A percentile compares a stretch with the other conserved stretches of the same genome.
Conservation (phyloP, 2,113 vertebrate genomes). For the Bubo blakistoni region DNA sequence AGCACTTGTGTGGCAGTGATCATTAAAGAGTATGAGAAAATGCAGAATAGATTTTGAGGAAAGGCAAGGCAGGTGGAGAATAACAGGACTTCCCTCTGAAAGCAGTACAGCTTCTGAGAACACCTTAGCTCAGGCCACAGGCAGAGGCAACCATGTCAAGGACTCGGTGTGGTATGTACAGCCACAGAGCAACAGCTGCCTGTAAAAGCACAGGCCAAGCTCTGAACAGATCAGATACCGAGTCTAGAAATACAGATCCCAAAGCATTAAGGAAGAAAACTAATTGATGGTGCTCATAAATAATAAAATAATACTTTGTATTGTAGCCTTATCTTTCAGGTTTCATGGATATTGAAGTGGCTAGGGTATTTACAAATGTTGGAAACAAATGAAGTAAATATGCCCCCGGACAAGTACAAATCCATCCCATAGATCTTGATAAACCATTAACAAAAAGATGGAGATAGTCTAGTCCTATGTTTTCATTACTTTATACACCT, state of each 20-base stretch:
- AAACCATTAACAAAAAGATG: neutral
- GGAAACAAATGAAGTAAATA: neutral
- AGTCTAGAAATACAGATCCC: neutral
- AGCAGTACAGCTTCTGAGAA: neutral
- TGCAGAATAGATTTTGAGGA: neutral
- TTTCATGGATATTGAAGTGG: neutral
- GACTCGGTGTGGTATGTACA: neutral
- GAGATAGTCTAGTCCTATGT: neutral
- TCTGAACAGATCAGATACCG: neutral
- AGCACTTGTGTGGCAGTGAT: neutral
- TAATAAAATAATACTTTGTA: constrained; percentile 6
- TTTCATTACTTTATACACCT: constrained; percentile 32
- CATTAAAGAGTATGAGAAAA: neutral
- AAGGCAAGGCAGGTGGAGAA: neutral
- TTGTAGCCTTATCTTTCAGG: neutral
- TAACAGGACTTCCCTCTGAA: neutral
- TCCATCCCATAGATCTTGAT: neutral
- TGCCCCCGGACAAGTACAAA: neutral
- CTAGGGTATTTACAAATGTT: neutral
- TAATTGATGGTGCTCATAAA: neutral
- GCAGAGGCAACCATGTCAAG: neutral
- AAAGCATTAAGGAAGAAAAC: neutral
- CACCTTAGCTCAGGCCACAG: neutral
- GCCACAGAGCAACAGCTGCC: neutral
- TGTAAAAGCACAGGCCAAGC: neutral